These are phyloP conservation scores for Camponotus pennsylvanicus DNA, from an alignment of 1,140 invertebrate genomes.

Conservation along the genomic window DNA sequence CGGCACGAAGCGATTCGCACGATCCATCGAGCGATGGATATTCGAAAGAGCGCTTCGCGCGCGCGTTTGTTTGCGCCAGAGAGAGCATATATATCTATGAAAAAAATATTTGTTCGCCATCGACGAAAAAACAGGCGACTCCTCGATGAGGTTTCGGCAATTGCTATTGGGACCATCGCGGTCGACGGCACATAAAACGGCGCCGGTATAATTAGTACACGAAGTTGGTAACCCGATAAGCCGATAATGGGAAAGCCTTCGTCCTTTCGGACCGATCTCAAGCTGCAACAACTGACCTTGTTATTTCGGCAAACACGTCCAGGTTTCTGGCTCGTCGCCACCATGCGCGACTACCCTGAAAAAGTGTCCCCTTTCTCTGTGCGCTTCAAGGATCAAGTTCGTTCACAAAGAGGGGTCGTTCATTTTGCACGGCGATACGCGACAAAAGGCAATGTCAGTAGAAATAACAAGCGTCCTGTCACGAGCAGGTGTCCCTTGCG, in stretches of 20 bases:
- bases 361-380: constrained; percentile 35
- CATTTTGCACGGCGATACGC: not conserved
- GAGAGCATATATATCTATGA: constrained; percentile 11
- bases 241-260: constrained; percentile 67
- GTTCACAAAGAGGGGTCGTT: not conserved
- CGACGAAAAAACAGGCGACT: constrained; percentile 36
- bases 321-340: constrained; percentile 59
- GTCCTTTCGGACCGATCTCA: constrained; percentile 37
- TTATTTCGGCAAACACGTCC: constrained; percentile 72
- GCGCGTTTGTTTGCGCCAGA: constrained; percentile 41
- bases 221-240: constrained; percentile 72
- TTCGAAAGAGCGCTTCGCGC: constrained; percentile 45
- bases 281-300: constrained; percentile 73
- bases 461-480: constrained; percentile 15
- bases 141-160: constrained; percentile 9
- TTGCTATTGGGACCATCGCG: constrained; percentile 21
- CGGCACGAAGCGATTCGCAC: constrained; percentile 53
- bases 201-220: constrained; percentile 67
- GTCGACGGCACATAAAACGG: constrained; percentile 59
- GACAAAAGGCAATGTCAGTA: constrained; percentile 24
- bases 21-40: constrained; percentile 50
- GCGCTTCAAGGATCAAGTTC: constrained; percentile 57
- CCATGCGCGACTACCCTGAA: constrained; percentile 55
- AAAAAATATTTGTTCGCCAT: constrained; percentile 43
- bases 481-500: not conserved